Evolutionary conservation across 2,888 invertebrate genomes (phyloP).

Genomic region (Stenodema calcarata): DNA sequence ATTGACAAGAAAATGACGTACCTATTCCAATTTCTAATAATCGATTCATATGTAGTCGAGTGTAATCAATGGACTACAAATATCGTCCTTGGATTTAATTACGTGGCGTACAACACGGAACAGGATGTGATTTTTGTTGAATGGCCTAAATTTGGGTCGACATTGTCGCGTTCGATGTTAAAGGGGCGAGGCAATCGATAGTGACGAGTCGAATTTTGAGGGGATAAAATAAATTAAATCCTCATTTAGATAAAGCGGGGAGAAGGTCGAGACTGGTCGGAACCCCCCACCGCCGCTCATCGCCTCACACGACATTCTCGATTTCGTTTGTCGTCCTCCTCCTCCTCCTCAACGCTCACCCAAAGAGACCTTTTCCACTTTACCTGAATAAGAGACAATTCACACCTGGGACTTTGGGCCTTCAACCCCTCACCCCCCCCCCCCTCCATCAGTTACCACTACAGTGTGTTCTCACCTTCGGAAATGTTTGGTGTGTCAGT

Average conservation of each 20-base stretch:
- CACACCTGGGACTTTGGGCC: slow-evolving; percentile 47
- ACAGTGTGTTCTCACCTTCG: neutral
- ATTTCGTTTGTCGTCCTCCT: neutral
- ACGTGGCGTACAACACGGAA: too few species aligned
- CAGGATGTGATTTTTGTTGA: too few species aligned
- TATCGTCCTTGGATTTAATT: too few species aligned
- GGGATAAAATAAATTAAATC: slow-evolving; percentile 18
- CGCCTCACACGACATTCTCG: neutral
- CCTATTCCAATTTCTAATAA: too few species aligned
- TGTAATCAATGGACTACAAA: too few species aligned
- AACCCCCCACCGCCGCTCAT: neutral
- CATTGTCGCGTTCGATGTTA: too few species aligned
- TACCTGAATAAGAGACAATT: slow-evolving; percentile 45
- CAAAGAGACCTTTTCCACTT: neutral
- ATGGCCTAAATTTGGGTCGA: too few species aligned
- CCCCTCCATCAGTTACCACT: neutral
- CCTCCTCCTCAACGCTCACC: neutral
- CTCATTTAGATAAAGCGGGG: slow-evolving; percentile 44
- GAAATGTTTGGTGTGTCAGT: neutral
- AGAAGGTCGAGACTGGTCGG: neutral
- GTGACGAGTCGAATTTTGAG: neutral
- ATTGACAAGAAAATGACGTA: too few species aligned
- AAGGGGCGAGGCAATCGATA: neutral
- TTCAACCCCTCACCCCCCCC: neutral
- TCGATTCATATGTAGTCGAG: too few species aligned